These are phyloP conservation scores for Todiramphus chloris DNA, from an alignment of 2,113 vertebrate genomes.

Conservation along the genomic window DNA sequence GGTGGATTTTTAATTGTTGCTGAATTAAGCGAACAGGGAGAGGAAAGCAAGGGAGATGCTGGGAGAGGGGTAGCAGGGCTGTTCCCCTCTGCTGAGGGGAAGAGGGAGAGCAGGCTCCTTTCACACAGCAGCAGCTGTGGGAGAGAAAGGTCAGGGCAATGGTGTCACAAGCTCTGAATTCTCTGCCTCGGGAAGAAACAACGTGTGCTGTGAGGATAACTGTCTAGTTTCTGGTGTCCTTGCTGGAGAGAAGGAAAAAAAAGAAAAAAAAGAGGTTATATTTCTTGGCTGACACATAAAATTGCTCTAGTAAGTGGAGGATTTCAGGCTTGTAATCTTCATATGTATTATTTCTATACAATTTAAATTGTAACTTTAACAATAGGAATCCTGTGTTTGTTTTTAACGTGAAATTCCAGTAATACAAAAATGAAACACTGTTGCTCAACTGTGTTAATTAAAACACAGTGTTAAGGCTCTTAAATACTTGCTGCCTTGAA, in stretches of 20 bases:
- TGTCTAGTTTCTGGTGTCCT: background rate
- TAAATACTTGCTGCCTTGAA: background rate
- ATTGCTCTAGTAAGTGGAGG: background rate
- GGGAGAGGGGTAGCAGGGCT: background rate
- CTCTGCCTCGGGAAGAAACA: background rate
- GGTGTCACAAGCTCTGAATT: background rate
- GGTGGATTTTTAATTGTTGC: background rate
- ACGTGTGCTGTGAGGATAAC: background rate
- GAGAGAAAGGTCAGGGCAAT: background rate
- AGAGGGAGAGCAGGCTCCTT: background rate
- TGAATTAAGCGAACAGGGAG: background rate
- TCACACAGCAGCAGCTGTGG: background rate
- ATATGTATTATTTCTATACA: background rate
- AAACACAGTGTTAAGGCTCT: background rate
- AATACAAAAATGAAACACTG: background rate
- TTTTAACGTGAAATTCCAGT: background rate
- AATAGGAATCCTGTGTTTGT: background rate
- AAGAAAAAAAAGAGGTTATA: background rate
- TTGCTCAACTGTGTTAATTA: background rate
- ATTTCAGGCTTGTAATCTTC: background rate
- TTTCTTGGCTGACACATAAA: background rate
- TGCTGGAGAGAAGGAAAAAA: background rate
- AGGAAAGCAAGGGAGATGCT: background rate
- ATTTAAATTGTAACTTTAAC: background rate
- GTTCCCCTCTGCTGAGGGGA: background rate